Evolutionary conservation across 2,888 invertebrate genomes (phyloP), one percentile per base, ranked within the genome.

Genomic region (Deilephila porcellus): DNA sequence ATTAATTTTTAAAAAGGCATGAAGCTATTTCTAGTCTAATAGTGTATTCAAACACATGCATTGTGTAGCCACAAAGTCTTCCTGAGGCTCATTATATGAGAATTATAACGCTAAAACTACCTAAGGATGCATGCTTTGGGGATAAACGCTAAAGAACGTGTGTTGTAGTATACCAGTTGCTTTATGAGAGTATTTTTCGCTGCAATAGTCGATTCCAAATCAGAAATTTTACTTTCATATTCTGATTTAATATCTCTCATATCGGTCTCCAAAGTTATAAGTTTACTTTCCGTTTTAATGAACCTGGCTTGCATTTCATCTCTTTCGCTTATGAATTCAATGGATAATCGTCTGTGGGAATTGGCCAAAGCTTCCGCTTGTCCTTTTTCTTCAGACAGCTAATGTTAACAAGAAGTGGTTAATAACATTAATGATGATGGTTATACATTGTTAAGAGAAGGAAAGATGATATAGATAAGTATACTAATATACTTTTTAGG

Each of bases 121-220:
- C 59, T 19, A 60, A 52, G 73, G 73, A 8, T 56, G 32, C 73
- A 73, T 76, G 73, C 73, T 71, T 60, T 60, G 67, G 76, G 74
- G 59, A 59, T 62, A 70, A 73, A 73, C 73, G 60, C 71, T 73
- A 77, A 20, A 25, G 45, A 52, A 52, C 74, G 71, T 73, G 14
- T 67, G 60, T 76, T 77, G 71, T 74, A 25, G 81, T 82, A 81
- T 95, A 96, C 96, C 95, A 96, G 91, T 90, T 96, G 95, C 82
- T 96, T 95, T 79, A 96, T 95, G 86, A 95, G 94, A 83, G 92
- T 93, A 80, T 95, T 95, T 93, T 96, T 96, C 59, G 95, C 94
- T 74, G 95, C 92, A 85, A 96, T 91, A 74, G 93, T 95, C 75
- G 93, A 95, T 88, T 96, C 96, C 89, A 93, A 95, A 77, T 91